phyloP scores from a whole-genome alignment of 2,113 vertebrate species.

The Lagopus muta region DNA sequence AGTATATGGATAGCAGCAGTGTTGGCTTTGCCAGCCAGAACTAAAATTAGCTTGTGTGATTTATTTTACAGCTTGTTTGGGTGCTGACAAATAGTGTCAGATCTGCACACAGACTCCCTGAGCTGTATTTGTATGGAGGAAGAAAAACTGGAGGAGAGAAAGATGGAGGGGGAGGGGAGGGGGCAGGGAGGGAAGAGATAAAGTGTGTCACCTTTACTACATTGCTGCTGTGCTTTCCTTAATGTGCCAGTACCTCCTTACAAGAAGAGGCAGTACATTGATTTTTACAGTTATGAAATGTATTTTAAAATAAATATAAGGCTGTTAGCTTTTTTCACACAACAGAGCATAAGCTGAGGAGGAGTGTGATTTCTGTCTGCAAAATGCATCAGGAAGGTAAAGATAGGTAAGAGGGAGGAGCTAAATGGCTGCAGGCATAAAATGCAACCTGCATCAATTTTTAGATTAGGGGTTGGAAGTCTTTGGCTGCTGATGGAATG shows the following conservation, averaged over 20 bases:
- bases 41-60: constrained; percentile 43
- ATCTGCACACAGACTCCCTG: background rate
- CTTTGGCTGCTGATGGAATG: background rate
- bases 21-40: background rate
- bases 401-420: background rate
- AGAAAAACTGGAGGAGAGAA: background rate
- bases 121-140: background rate
- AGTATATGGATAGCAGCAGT: background rate
- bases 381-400: background rate
- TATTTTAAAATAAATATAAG: constrained; percentile 4
- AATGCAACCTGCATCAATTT: background rate
- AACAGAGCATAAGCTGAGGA: background rate
- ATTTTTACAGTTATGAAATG: background rate
- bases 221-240: background rate
- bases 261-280: background rate
- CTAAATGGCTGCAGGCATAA: background rate
- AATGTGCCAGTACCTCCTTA: rapidly evolving
- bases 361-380: background rate
- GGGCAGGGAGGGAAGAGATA: background rate
- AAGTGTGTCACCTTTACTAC: background rate
- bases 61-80: constrained; percentile 46
- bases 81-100: background rate
- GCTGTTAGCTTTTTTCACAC: background rate
- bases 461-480: background rate
- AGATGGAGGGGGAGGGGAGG: background rate